These are phyloP conservation scores for Nebria salina DNA, from an alignment of 2,888 invertebrate species.

Conservation along the genomic window DNA sequence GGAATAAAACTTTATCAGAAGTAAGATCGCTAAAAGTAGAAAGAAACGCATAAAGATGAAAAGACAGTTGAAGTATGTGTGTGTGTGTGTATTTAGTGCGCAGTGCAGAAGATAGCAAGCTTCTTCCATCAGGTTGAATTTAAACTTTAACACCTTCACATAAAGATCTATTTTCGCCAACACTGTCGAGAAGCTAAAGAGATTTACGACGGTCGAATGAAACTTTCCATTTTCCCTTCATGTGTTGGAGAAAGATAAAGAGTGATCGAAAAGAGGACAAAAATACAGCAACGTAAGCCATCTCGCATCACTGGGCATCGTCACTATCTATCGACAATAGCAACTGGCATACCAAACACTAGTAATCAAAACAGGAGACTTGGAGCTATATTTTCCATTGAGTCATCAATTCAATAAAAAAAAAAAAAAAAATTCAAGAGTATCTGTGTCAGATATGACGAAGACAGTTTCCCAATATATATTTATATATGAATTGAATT, in stretches of 20 bases:
- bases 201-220: constrained; percentile 22
- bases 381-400: too few relatives aligned
- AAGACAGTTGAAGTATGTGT: neutral
- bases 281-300: neutral
- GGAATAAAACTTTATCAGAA: too few relatives aligned
- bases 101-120: neutral
- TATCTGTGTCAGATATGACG: too few relatives aligned
- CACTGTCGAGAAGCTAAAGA: constrained; percentile 19
- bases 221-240: neutral
- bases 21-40: too few relatives aligned
- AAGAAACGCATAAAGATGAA: neutral
- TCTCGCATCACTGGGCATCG: neutral
- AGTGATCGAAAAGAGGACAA: neutral
- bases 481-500: constrained; percentile 11
- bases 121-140: constrained; percentile 17
- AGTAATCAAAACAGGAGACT: too few relatives aligned
- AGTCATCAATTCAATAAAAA: too few relatives aligned
- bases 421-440: too few relatives aligned
- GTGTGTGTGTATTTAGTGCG: neutral
- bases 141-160: constrained; percentile 36
- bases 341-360: neutral
- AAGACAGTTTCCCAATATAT: neutral
- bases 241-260: neutral
- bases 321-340: neutral
- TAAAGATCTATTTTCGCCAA: constrained; percentile 40